Evolutionary conservation across 2,888 invertebrate species (phyloP), one percentile per base, ranked within the genome.

Genomic region (Amblyjoppa proteus): DNA sequence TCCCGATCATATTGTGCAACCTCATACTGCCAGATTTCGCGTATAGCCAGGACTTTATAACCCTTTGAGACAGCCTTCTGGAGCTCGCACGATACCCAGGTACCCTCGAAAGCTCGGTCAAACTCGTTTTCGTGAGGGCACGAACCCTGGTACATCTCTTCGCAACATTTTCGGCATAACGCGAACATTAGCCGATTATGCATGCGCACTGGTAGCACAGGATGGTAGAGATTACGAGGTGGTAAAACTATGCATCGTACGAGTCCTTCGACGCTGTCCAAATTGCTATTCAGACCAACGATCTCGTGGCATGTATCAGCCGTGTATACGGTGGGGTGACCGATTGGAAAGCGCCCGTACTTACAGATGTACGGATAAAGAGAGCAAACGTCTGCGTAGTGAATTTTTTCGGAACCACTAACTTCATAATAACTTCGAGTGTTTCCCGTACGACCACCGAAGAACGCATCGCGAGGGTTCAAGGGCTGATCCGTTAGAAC

Each of bases 81-180:
- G 68, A 84, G 28, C 28, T 92, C 92, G 31, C 90, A 89, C 9
- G 90, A 89, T 56, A 91, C 88, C 91, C 91, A 93, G 0, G 92
- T 92, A 0, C 92, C 92, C 45, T 70, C 70, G 69, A 89, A 88
- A 71, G 87, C 58, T 28, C 73, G 41, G 6, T 73, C 73, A 16
- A 5, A 2, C 25, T 58, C 41, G 1, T 25, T 20, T 4, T 58
- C 73, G 38, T 73, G 73, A 20, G 7, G 3, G 4, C 58, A 73
- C 51, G 45, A 0, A 51, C 51, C 31, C 20, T 4, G 9, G 3
- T 31, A 3, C 20, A 16, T 16, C 69, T n/a, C 41, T 20, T 68
- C 41, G 20, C 68, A 68, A 11, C 68, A 68, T 41, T 38, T 68
- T 34, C 6, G 34, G 6, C 34, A 34, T 34, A 34, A 34, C 6